Evolutionary conservation across 2,888 invertebrate species (phyloP).

Genomic region (Hypomecis punctinalis): DNA sequence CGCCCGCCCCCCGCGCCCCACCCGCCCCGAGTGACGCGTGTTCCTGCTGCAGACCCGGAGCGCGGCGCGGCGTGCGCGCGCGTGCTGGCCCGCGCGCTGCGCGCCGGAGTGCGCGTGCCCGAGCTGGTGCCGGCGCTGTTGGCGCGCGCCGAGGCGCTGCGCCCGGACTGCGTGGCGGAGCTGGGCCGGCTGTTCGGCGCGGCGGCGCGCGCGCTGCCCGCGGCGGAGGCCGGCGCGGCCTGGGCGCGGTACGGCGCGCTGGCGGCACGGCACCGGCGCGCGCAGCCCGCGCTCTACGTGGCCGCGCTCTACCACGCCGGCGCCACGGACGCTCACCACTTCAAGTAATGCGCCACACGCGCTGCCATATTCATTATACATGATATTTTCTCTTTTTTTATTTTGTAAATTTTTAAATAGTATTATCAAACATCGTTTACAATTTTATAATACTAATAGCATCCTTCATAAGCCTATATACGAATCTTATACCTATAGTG

Average conservation of each 20-base stretch:
- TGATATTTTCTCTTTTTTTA: too few species aligned
- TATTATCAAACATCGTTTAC: too few species aligned
- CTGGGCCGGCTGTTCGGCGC: background rate
- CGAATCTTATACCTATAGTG: too few species aligned
- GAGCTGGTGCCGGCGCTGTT: slow-evolving; percentile 15
- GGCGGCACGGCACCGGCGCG: slow-evolving; percentile 1
- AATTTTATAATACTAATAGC: too few species aligned
- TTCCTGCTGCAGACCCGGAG: background rate
- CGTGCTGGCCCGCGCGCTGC: slow-evolving; percentile 18
- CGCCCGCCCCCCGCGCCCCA: background rate
- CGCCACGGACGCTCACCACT: slow-evolving; percentile 36
- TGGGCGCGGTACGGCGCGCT: slow-evolving; percentile 1
- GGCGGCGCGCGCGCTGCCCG: slow-evolving; percentile 6
- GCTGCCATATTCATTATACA: background rate
- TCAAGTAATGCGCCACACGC: slow-evolving; percentile 52
- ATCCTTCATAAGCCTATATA: too few species aligned
- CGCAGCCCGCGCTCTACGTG: slow-evolving; percentile 52
- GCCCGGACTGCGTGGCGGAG: background rate
- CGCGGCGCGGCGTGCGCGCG: slow-evolving; percentile 6
- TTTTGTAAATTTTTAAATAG: too few species aligned
- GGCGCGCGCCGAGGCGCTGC: slow-evolving; percentile 7
- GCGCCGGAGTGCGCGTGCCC: slow-evolving; percentile 11
- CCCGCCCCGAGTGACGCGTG: background rate
- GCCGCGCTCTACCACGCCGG: slow-evolving; percentile 52
- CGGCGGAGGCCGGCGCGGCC: background rate